Evolutionary conservation across 1,140 invertebrate genomes (phyloP), one percentile per base, ranked within the genome.

Genomic region (Panonychus citri): DNA sequence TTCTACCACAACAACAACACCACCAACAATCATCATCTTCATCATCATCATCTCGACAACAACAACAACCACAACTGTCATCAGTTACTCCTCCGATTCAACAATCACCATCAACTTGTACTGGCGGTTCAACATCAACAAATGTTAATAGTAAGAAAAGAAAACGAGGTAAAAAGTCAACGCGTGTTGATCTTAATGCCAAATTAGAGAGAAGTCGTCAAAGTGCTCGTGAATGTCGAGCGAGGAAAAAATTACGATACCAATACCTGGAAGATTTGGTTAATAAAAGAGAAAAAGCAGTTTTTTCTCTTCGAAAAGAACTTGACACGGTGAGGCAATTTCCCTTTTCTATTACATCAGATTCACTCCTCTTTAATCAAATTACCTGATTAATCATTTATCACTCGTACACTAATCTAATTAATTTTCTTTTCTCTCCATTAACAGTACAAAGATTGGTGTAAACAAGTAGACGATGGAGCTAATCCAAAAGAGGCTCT

Each of bases 181-280:
- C 49, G 0, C 17, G 28, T 27, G 7, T 27, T 8, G 49, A 51
- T 27, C 84, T 89, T 74, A 88, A 85, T 75, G 84, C 85, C 39
- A 93, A 91, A 77, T 75, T 94, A 60, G 90, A 96, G 72, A 77
- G 89, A 53, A 95, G 89, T 70, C 76, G 90, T 61, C 90, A 96
- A 74, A 93, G 87, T 74, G 91, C 91, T 59, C 76, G 90, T 63
- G 91, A 96, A 75, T 97, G 90, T 69, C 78, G 91, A 61, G 90
- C 90, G 39, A 75, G 91, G 42, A 97, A 97, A 73, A 96, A 97
- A 66, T 76, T 96, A 42, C 77, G 91, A 26, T 94, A 95, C 70
- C 90, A 97, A 70, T 96, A 97, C 69, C 74, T 97, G 54, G 91
- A 96, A 70, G 90, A 97, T 69, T 70, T 96, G 53, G 90, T 96